phyloP scores from a whole-genome alignment of 2,888 invertebrate species.

The Plagodis pulveraria region DNA sequence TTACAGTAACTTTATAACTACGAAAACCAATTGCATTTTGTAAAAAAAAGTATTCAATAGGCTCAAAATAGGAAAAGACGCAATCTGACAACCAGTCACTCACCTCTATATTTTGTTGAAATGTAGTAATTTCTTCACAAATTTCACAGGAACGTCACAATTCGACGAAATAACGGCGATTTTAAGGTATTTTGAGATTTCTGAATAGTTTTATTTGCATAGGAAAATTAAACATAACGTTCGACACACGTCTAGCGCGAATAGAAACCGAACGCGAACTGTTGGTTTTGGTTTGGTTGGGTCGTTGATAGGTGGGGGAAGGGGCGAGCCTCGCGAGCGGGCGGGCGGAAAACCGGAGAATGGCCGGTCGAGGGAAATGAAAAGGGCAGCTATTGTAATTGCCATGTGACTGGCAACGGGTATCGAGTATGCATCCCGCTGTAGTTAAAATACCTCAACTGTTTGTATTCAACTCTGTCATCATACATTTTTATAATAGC shows the following conservation, averaged over 20 bases:
- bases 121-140: slow-evolving; percentile 68
- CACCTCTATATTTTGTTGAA: slow-evolving; percentile 79
- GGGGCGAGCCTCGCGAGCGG: slow-evolving; percentile 34
- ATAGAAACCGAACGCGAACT: slow-evolving; percentile 86
- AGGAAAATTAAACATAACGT: slow-evolving; percentile 82
- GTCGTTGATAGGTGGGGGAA: slow-evolving; percentile 56
- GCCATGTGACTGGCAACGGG: slow-evolving; percentile 32
- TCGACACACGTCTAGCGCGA: slow-evolving; percentile 78
- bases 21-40: slow-evolving; percentile 59
- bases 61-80: slow-evolving; percentile 76
- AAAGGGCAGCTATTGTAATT: slow-evolving; percentile 55
- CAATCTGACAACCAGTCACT: slow-evolving; percentile 80
- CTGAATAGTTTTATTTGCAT: slow-evolving; percentile 79
- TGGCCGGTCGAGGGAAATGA: slow-evolving; percentile 70
- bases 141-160: slow-evolving; percentile 77
- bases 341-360: slow-evolving; percentile 79
- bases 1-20: slow-evolving; percentile 25
- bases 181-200: slow-evolving; percentile 82
- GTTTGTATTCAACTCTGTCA: slow-evolving; percentile 4
- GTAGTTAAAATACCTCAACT: slow-evolving; percentile 7
- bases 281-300: slow-evolving; percentile 74
- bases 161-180: slow-evolving; percentile 60
- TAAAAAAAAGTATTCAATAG: slow-evolving; percentile 52
- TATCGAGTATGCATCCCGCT: not conserved
- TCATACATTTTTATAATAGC: not conserved